Base-by-base conservation (phyloP, 2,797 vertebrate genomes). In the Schizopygopsis malacanthus region DNA sequence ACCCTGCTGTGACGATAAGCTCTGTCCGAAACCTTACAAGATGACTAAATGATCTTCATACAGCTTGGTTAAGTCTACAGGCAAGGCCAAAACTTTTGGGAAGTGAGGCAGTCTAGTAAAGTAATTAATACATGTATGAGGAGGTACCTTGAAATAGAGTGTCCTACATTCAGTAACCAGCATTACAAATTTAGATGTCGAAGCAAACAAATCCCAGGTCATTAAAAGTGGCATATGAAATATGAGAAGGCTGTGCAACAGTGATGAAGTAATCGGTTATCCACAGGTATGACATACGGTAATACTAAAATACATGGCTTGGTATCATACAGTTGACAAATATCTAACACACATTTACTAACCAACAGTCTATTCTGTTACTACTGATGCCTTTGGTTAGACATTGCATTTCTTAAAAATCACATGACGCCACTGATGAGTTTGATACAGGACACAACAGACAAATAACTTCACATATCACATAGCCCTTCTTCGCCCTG, bases 101-200 rank as follows among this genome's bases (percentile, higher is more conserved):
- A 82, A 82, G 20, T 9, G 2, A 56, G 41, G 18, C 22, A 20
- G 69, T 81, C 83, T 76, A 50, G 69, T 75, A 52, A 39, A 71
- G 39, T 83, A 86, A 89, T 89, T 79, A 89, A 84, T 52, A 85
- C 0, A 67, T 81, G 22, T 45, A 65, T 71, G 71, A 87, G 67
- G 82, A 65, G 69, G 61, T 45, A 85, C 71, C 82, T 89, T 87
- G 43, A 71, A 88, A 85, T n/a, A 87, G 18, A 89, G 20, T 76
- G 78, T 37, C 75, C 88, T 88, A 91, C 56, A 90, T 91, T n/a
- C 39, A 50, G 63, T 56, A 70, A 56, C 45, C 81, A 79, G 28
- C 41, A 86, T 84, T 67, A 67, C 67, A 84, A 56, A 81, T 81
- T 56, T 65, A 76, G 37, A 75, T 37, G 43, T 80, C 37, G 75